phyloP scores from a whole-genome alignment of 2,888 invertebrate species.

The Agonum fuliginosum region DNA sequence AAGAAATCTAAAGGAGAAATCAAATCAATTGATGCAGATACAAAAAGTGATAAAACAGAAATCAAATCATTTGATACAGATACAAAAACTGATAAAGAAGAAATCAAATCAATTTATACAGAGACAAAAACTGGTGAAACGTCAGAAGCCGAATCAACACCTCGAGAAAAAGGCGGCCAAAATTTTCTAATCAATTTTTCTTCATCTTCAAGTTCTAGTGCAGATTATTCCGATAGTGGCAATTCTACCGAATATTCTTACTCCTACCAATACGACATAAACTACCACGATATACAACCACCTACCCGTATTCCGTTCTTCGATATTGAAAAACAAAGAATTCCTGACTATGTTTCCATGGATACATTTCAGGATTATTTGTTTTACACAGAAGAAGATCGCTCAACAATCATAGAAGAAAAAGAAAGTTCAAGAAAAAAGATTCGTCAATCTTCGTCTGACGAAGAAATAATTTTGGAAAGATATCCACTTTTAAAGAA shows the following conservation, averaged over 20 bases:
- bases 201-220: slow-evolving; percentile 44
- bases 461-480: slow-evolving; percentile 10
- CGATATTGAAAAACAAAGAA: slow-evolving; percentile 69
- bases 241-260: slow-evolving; percentile 68
- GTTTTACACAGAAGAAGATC: background rate
- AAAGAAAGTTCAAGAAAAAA: background rate
- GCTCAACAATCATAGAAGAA: background rate
- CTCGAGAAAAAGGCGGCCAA: background rate
- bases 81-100: background rate
- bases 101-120: too few relatives aligned
- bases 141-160: background rate
- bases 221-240: slow-evolving; percentile 59
- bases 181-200: background rate
- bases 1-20: background rate
- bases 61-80: too few relatives aligned
- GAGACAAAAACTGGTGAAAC: too few relatives aligned
- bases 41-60: too few relatives aligned
- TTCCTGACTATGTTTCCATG: slow-evolving; percentile 70
- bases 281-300: slow-evolving; percentile 3
- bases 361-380: slow-evolving; percentile 64
- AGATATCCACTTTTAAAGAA: slow-evolving; percentile 9
- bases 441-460: slow-evolving; percentile 3
- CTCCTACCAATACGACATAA: slow-evolving; percentile 69
- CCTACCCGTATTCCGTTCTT: slow-evolving; percentile 61
- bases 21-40: too few relatives aligned